Evolutionary conservation across 2,888 invertebrate species (phyloP).

Genomic region (Pammene fasciana): DNA sequence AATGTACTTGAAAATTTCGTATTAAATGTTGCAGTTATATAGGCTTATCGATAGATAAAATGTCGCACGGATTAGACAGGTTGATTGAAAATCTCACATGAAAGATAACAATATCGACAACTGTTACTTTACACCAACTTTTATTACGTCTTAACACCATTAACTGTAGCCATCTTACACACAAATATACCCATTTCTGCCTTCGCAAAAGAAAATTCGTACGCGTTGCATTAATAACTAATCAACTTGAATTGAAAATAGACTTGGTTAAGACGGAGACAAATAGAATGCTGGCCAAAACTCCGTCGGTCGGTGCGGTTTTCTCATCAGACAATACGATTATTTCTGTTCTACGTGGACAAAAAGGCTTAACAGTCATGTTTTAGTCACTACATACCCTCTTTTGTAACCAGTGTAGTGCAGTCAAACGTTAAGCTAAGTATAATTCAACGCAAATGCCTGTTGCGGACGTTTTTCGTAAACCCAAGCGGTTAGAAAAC

Average conservation of each 20-base stretch:
- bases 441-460: constrained; percentile 24
- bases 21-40: background rate
- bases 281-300: background rate
- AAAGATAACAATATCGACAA: no score
- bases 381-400: no score
- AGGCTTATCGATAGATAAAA: no score
- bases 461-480: constrained; percentile 23
- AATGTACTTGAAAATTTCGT: background rate
- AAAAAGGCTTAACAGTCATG: background rate
- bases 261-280: background rate
- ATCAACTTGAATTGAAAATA: background rate
- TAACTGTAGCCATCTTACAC: no score
- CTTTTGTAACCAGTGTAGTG: background rate
- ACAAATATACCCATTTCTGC: no score
- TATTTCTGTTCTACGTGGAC: background rate
- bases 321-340: constrained; percentile 42
- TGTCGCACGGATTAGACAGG: no score
- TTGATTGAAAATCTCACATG: no score
- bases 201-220: background rate
- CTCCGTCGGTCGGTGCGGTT: constrained; percentile 34
- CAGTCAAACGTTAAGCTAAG: constrained; percentile 22
- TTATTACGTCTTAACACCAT: no score
- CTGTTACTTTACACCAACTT: no score
- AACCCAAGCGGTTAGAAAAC: constrained; percentile 10
- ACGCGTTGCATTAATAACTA: background rate